Evolutionary conservation across 1,140 invertebrate genomes (phyloP).

Genomic region (Nasonia longicornis): DNA sequence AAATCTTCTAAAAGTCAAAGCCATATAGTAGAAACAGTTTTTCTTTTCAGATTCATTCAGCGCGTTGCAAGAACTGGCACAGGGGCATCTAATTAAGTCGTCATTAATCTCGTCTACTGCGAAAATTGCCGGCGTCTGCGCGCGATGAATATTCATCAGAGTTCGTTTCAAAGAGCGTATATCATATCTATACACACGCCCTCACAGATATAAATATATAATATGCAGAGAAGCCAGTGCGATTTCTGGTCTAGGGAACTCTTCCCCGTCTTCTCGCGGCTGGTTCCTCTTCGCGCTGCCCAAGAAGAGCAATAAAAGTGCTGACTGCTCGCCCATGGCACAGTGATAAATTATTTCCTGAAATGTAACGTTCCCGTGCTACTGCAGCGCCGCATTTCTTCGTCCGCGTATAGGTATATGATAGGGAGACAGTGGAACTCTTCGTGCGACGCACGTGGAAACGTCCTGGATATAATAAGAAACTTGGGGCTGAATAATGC

Average conservation of each 20-base stretch:
- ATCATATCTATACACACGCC: not conserved
- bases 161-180: not conserved
- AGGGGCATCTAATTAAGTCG: conserved; percentile 21
- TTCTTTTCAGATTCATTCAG: not conserved
- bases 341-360: conserved; percentile 53
- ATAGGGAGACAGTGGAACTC: not conserved
- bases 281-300: not conserved
- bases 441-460: conserved; percentile 48
- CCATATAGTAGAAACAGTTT: not conserved
- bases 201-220: not conserved
- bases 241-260: not conserved
- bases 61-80: not conserved
- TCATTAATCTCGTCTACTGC: conserved; percentile 24
- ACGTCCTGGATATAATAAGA: conserved; percentile 58
- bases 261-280: not conserved
- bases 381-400: not conserved
- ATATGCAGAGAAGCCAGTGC: not conserved
- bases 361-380: conserved; percentile 51
- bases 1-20: not conserved
- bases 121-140: conserved; percentile 3
- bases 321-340: conserved; percentile 10
- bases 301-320: conserved; percentile 30
- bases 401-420: not conserved
- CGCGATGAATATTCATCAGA: conserved; percentile 25
- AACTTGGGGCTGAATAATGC: conserved; percentile 58